Percentiles rank a stretch among this genome's conserved stretches.
These are phyloP conservation scores for Cataglyphis hispanica DNA, from an alignment of 1,140 invertebrate species.

Conservation along the genomic window DNA sequence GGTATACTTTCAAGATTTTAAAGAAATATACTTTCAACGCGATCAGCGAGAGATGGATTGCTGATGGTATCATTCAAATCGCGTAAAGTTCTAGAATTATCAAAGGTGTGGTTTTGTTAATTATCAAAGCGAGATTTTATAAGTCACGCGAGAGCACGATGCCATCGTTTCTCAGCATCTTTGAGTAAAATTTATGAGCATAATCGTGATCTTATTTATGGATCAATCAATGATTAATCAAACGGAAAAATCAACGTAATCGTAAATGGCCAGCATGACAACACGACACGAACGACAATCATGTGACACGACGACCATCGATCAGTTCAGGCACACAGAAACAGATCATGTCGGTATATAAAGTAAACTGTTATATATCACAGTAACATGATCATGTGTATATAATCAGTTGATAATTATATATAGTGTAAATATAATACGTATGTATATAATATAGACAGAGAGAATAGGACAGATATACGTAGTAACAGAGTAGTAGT, in stretches of 20 bases:
- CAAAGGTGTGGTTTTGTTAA: no score
- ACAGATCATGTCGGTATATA: constrained; percentile 82
- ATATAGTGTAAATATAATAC: constrained; percentile 76
- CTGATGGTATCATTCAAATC: not conserved
- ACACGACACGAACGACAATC: constrained; percentile 87
- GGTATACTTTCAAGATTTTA: constrained; percentile 6
- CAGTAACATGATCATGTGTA: constrained; percentile 78
- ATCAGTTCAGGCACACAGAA: constrained; percentile 87
- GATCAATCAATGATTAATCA: constrained; percentile 17
- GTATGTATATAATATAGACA: constrained; percentile 78
- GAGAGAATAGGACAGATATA: constrained; percentile 80
- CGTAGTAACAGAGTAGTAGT: constrained; percentile 80
- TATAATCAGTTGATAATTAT: constrained; percentile 73
- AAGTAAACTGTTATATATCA: constrained; percentile 72
- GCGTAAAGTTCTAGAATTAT: constrained; percentile 14
- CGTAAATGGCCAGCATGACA: constrained; percentile 86
- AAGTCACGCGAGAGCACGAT: constrained; percentile 43
- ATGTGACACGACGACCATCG: constrained; percentile 87
- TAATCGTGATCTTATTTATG: constrained; percentile 7
- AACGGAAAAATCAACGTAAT: constrained; percentile 36
- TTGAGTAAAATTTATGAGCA: not conserved
- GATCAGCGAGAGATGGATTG: not conserved
- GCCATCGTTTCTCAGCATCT: not conserved
- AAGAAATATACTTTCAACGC: not conserved
- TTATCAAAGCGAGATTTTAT: constrained; percentile 9